A percentile compares a stretch with the other conserved stretches of the same genome.
Evolutionary conservation across 2,888 invertebrate genomes (phyloP).

Genomic region (Hemicrepidius hirtus): DNA sequence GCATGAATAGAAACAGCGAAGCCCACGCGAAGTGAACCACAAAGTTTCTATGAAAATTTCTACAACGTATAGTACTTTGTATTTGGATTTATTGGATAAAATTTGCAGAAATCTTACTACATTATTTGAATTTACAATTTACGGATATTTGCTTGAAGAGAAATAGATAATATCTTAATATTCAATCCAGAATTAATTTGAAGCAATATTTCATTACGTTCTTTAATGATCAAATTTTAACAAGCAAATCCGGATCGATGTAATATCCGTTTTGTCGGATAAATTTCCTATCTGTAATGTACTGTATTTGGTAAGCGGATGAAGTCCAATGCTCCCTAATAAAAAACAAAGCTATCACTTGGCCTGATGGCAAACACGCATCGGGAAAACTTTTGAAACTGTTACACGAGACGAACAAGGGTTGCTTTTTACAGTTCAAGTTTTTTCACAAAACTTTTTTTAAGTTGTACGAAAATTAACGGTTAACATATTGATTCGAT

Average conservation of each 20-base stretch:
- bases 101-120: too few species aligned
- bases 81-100: neutral
- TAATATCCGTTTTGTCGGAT: neutral
- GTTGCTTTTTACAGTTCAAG: too few species aligned
- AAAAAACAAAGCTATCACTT: neutral
- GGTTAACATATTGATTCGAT: too few species aligned
- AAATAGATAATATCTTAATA: too few species aligned
- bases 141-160: too few species aligned
- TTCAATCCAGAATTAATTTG: too few species aligned
- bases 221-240: too few species aligned
- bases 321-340: constrained; percentile 5
- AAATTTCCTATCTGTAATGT: neutral
- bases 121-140: too few species aligned
- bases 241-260: neutral
- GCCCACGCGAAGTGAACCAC: neutral
- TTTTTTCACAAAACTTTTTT: too few species aligned
- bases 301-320: neutral
- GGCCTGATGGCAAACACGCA: neutral
- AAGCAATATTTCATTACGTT: too few species aligned
- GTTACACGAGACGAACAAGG: too few species aligned
- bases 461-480: too few species aligned
- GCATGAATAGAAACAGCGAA: neutral
- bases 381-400: neutral
- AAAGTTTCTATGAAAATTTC: neutral
- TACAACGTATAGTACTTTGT: neutral